Evolutionary conservation across 2,797 vertebrate species (phyloP).

Genomic region (Parauchenoglanis ngamensis): DNA sequence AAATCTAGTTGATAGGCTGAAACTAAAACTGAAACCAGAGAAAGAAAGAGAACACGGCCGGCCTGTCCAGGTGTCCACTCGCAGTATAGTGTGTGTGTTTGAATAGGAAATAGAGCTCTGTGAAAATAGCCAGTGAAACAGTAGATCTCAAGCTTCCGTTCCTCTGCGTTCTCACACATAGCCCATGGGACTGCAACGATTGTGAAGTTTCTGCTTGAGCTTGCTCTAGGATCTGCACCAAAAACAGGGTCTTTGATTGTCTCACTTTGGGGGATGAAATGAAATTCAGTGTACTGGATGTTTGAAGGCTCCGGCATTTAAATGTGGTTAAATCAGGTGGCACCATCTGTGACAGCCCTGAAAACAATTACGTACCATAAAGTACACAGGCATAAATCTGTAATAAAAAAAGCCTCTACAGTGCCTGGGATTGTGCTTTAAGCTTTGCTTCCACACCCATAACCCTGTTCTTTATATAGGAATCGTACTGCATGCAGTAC

Average conservation of each 20-base stretch:
- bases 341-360: slow-evolving; percentile 76
- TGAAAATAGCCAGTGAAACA: slow-evolving; percentile 52
- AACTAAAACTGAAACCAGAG: slow-evolving; percentile 61
- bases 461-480: slow-evolving; percentile 56
- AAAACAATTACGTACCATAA: slow-evolving; percentile 77
- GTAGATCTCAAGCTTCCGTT: slow-evolving; percentile 53
- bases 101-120: slow-evolving; percentile 55
- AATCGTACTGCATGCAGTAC: slow-evolving; percentile 19
- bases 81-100: slow-evolving; percentile 47
- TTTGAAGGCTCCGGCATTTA: slow-evolving; percentile 65
- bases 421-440: slow-evolving; percentile 11
- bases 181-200: slow-evolving; percentile 8
- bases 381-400: slow-evolving; percentile 64
- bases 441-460: slow-evolving; percentile 59
- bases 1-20: slow-evolving; percentile 47
- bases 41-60: slow-evolving; percentile 57
- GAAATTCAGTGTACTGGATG: slow-evolving; percentile 64
- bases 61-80: slow-evolving; percentile 48
- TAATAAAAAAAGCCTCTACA: slow-evolving; percentile 63
- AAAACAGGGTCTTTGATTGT: not conserved
- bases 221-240: not conserved
- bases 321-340: slow-evolving; percentile 69
- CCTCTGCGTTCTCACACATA: slow-evolving; percentile 41
- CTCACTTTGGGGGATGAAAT: slow-evolving; percentile 50
- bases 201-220: not conserved